Evolutionary conservation across 2,888 invertebrate species (phyloP), one percentile per base, ranked within the genome.

Genomic region (Phengaris arion): DNA sequence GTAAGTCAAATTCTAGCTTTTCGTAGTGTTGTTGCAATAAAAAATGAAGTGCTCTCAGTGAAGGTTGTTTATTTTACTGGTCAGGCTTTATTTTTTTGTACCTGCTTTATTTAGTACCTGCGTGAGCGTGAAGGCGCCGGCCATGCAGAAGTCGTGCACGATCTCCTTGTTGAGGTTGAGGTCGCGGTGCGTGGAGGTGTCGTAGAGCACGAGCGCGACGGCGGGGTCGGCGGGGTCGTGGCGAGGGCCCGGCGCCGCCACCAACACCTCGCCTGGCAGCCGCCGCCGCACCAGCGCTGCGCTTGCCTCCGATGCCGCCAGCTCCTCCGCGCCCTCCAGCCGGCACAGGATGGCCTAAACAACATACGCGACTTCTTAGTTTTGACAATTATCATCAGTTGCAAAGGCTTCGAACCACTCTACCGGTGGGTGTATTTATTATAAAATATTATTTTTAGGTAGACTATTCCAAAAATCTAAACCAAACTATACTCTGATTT

Each of bases 261-360:
- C 95, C 76, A 96, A 92, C 78, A 94, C 93, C 83, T 92, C 93
- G 2, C 83, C 83, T 52, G 79, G 79, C 78, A 82, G 79, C 84
- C 89, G 80, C 92, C 94, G n/a, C 92, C 85, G 77, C 96, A 85
- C 78, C 89, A 89, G 76, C 85, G 85, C 82, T 82, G 85, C 84
- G 81, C 90, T 89, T 76, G 80, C 80, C 79, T 82, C 82, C 82
- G 87, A 85, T 74, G 87, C 89, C 79, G 91, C 89, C 79, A 93
- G 83, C 86, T 96, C 96, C 86, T 97, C 97, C 73, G 97, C 89
- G 5, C 96, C 96, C 74, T 94, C 95, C 82, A 97, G 87, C 22
- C 95, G 95, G 79, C 97, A 94, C 79, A 95, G 94, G 77, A 97
- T 94, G 46, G 96, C 97, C 95, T 95, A 46, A 10, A 45, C 46